Evolutionary conservation across 2,113 vertebrate species (phyloP).

Genomic region (Alces alces): DNA sequence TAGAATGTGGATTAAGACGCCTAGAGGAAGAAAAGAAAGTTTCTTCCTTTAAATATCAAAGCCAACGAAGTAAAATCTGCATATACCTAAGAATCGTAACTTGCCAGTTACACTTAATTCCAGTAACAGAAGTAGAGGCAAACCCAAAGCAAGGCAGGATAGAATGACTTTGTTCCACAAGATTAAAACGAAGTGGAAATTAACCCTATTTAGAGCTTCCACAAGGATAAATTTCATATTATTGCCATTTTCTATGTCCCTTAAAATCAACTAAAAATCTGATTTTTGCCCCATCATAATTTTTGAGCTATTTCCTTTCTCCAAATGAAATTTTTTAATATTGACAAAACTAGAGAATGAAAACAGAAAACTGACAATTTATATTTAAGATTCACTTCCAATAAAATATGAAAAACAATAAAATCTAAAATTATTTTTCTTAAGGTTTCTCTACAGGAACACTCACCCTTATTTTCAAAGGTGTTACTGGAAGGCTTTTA

Average conservation of each 20-base stretch:
- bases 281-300: not conserved
- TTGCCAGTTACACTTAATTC: not conserved
- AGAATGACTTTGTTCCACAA: not conserved
- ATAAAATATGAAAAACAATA: constrained; percentile 8
- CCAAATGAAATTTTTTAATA: not conserved
- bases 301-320: not conserved
- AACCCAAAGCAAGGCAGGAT: not conserved
- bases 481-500: not conserved
- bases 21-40: constrained; percentile 70
- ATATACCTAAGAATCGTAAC: not conserved
- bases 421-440: constrained; percentile 33
- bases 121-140: not conserved
- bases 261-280: constrained; percentile 10
- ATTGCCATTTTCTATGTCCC: not conserved
- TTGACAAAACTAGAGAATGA: not conserved
- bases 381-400: not conserved
- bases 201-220: not conserved
- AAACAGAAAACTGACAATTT: not conserved
- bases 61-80: not conserved
- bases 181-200: not conserved
- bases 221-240: not conserved
- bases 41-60: not conserved
- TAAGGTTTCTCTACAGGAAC: not conserved
- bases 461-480: not conserved
- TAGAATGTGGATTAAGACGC: constrained; percentile 85